phyloP scores from a whole-genome alignment of 2,797 vertebrate genomes.

The Rhinoraja longicauda region DNA sequence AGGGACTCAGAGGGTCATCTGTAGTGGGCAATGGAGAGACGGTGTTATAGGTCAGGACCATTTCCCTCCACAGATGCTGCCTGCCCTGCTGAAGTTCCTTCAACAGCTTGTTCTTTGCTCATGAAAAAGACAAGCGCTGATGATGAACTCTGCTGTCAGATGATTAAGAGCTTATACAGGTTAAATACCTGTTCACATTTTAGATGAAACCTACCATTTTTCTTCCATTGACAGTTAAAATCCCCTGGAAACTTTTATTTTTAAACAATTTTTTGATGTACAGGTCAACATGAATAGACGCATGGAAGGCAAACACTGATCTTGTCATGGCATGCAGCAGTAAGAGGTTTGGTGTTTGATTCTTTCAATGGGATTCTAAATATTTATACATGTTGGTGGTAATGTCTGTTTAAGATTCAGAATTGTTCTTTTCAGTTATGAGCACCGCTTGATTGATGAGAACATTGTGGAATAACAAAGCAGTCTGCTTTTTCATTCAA shows the following conservation, averaged over 20 bases:
- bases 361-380: constrained; percentile 23
- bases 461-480: neutral
- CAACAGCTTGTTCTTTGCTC: no score
- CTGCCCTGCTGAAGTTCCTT: no score
- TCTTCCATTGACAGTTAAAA: neutral
- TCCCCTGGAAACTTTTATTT: neutral
- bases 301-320: neutral
- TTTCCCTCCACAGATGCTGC: no score
- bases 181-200: neutral
- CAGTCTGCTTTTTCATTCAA: neutral
- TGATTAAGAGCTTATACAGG: neutral
- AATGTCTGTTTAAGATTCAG: constrained; percentile 25
- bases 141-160: neutral
- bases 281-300: neutral
- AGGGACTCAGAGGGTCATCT: no score
- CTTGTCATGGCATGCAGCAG: constrained; percentile 18
- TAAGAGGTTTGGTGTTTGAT: constrained; percentile 9
- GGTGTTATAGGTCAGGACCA: no score
- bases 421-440: neutral
- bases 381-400: constrained; percentile 14
- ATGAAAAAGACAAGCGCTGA: neutral
- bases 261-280: neutral
- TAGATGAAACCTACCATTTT: constrained; percentile 4
- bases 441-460: neutral
- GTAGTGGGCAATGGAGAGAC: no score